Evolutionary conservation across 2,113 vertebrate species (phyloP).

Genomic region (Acrocephalus arundinaceus): DNA sequence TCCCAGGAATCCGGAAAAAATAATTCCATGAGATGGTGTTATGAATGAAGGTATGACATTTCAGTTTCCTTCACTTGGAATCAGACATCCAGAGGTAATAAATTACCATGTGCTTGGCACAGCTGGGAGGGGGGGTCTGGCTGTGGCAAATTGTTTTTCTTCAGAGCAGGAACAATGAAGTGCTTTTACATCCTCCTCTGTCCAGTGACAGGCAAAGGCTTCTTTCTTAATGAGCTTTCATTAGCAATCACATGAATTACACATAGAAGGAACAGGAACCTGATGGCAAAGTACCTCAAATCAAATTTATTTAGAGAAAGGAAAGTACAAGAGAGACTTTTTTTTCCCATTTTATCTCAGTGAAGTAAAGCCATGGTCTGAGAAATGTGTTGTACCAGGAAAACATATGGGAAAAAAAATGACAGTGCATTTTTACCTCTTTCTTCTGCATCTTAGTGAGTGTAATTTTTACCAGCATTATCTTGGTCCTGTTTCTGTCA

Average conservation of each 20-base stretch:
- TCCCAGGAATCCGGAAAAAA: constrained; percentile 87
- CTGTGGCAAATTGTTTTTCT: constrained; percentile 54
- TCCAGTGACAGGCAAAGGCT: background rate
- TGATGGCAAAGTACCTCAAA: background rate
- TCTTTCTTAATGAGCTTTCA: constrained; percentile 30
- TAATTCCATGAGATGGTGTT: constrained; percentile 77
- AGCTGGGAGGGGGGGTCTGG: background rate
- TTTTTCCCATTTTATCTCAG: background rate
- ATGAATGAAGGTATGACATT: constrained; percentile 79
- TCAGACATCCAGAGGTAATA: constrained; percentile 63
- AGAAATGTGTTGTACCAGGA: background rate
- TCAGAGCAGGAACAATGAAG: constrained; percentile 1
- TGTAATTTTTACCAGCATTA: background rate
- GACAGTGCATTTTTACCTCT: background rate
- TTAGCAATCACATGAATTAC: background rate
- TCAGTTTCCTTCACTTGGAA: constrained; percentile 58
- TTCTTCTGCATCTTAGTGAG: background rate
- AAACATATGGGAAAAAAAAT: background rate
- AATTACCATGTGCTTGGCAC: constrained; percentile 19
- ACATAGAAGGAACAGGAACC: background rate
- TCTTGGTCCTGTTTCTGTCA: background rate
- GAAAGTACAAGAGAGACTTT: background rate
- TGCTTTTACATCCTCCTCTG: background rate
- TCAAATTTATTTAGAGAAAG: background rate
- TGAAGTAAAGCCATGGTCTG: background rate